phyloP scores from a whole-genome alignment of 2,888 invertebrate genomes.

The Hirtodrosophila histrioides region DNA sequence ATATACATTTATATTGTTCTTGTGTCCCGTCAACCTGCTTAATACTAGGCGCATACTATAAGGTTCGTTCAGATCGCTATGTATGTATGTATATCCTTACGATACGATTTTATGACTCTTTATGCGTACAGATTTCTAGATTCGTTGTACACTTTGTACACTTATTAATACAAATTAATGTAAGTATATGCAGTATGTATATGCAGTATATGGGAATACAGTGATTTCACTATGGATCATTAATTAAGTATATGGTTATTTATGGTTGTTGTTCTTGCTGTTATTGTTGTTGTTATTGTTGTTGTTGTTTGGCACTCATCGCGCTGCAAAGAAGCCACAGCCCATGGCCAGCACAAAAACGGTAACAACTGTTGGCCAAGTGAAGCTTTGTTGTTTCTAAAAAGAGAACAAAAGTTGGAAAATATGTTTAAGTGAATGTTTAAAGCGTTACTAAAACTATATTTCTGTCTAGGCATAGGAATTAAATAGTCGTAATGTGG shows the following conservation, averaged over 20 bases:
- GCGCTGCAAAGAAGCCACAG: constrained; percentile 84
- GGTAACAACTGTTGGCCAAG: constrained; percentile 84
- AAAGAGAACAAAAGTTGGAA: constrained; percentile 35
- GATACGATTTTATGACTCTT: constrained; percentile 62
- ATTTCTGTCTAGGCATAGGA: background rate
- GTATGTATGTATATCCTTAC: constrained; percentile 17
- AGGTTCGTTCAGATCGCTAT: constrained; percentile 26
- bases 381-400: constrained; percentile 83
- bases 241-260: constrained; percentile 37
- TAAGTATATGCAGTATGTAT: constrained; percentile 6
- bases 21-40: constrained; percentile 79
- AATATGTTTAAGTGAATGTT: too few relatives aligned
- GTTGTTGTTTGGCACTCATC: constrained; percentile 76
- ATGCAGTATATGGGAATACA: constrained; percentile 31
- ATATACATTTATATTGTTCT: constrained; percentile 68
- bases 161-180: constrained; percentile 5
- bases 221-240: constrained; percentile 64
- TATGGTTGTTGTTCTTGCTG: constrained; percentile 13
- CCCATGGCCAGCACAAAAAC: constrained; percentile 84
- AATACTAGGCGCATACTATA: constrained; percentile 33
- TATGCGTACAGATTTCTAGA: constrained; percentile 4
- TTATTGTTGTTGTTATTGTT: constrained; percentile 8
- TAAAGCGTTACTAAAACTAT: too few relatives aligned
- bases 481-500: constrained; percentile 1
- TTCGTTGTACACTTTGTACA: background rate